Conservation (phyloP, 2,113 vertebrate species). For the Zosterops borbonicus region DNA sequence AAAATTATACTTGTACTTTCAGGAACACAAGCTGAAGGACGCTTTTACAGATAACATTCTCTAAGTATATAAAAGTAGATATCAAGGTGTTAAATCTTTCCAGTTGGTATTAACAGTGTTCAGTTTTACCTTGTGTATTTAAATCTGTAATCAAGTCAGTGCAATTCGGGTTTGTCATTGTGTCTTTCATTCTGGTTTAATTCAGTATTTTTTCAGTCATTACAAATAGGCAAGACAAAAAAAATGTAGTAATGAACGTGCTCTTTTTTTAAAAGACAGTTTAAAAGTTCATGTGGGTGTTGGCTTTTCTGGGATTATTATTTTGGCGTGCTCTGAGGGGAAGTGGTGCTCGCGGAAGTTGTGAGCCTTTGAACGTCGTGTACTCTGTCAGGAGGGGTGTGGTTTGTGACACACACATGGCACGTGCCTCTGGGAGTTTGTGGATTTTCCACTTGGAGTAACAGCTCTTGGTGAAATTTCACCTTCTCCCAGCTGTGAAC, state of each 20-base stretch:
- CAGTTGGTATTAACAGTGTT: not conserved
- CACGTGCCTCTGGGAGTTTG: conserved; percentile 21
- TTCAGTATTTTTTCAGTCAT: not conserved
- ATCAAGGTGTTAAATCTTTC: not conserved
- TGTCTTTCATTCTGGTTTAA: not conserved
- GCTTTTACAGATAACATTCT: not conserved
- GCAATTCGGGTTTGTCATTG: not conserved
- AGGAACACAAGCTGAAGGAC: not conserved
- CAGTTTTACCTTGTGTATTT: not conserved
- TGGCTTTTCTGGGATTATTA: not conserved
- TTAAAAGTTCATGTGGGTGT: conserved; percentile 33
- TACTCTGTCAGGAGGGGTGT: conserved; percentile 4
- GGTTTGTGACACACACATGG: not conserved
- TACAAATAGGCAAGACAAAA: not conserved
- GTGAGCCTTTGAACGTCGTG: not conserved
- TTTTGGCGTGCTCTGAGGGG: not conserved
- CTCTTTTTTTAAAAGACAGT: not conserved
- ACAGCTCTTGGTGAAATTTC: not conserved
- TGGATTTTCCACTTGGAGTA: not conserved
- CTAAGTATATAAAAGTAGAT: not conserved
- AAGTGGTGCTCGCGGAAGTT: not conserved
- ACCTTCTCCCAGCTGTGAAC: not conserved
- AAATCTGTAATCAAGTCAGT: not conserved
- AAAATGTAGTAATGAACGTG: not conserved
- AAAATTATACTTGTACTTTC: not conserved